Percentiles rank a stretch among this genome's conserved stretches.
Evolutionary conservation across 2,888 invertebrate genomes (phyloP).

Genomic region (Archips crataeganus): DNA sequence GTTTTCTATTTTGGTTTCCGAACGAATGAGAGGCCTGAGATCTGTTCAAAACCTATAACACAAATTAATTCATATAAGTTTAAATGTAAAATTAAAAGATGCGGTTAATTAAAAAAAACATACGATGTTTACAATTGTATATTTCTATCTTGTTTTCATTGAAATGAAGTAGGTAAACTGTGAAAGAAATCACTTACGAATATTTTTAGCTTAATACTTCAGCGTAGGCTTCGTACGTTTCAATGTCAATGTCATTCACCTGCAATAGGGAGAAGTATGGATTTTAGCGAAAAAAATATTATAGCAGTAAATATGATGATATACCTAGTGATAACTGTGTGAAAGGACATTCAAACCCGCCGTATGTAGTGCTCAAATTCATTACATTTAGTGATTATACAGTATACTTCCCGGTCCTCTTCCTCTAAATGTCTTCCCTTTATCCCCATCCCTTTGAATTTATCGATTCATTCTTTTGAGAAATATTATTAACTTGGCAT

Average conservation of each 20-base stretch:
- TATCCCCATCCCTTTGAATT: conserved; percentile 12
- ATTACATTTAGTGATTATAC: background rate
- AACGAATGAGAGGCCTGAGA: background rate
- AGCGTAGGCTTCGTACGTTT: conserved; percentile 28
- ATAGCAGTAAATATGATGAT: conserved; percentile 4
- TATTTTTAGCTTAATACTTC: background rate
- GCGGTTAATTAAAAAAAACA: background rate
- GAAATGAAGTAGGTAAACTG: background rate
- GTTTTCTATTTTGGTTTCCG: background rate
- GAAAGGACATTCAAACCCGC: conserved; percentile 12
- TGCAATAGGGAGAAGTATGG: conserved; percentile 41
- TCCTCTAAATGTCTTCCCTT: conserved; percentile 11
- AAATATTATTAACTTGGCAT: background rate
- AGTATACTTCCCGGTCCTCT: conserved; percentile 2
- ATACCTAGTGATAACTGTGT: conserved; percentile 32
- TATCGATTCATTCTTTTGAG: conserved; percentile 33
- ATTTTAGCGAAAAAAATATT: conserved; percentile 37
- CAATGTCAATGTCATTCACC: conserved; percentile 48
- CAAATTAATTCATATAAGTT: background rate
- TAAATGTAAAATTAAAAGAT: background rate
- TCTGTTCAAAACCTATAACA: conserved; percentile 1
- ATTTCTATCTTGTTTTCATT: too few relatives aligned
- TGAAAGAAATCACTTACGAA: background rate
- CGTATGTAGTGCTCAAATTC: background rate
- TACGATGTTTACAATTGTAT: too few relatives aligned